phyloP scores from a whole-genome alignment of 2,888 invertebrate species.

The Taphrorychus bicolor region DNA sequence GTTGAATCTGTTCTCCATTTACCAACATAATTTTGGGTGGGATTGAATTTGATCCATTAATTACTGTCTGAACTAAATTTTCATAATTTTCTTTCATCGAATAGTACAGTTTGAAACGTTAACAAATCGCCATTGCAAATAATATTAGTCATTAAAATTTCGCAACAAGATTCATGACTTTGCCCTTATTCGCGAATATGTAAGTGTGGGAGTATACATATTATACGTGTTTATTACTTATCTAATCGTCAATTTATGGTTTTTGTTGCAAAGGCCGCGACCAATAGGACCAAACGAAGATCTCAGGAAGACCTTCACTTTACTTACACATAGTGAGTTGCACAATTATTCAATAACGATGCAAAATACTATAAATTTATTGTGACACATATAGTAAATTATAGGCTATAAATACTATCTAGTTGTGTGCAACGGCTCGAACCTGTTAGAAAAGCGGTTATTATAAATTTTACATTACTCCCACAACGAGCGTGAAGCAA shows the following conservation, averaged over 20 bases:
- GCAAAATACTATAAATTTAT: constrained; percentile 36
- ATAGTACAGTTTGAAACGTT: no score
- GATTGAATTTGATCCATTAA: no score
- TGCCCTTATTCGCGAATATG: not conserved
- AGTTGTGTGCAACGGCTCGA: constrained; percentile 30
- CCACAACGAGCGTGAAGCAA: constrained; percentile 26
- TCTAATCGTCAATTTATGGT: not conserved
- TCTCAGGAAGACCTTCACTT: constrained; percentile 7
- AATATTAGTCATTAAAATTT: not conserved
- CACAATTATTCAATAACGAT: constrained; percentile 41
- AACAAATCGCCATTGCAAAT: not conserved
- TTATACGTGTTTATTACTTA: not conserved
- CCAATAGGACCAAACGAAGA: not conserved
- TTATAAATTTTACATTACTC: constrained; percentile 40
- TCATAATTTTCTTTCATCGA: no score
- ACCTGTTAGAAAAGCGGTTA: constrained; percentile 38
- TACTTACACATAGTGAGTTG: constrained; percentile 12
- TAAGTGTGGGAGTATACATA: not conserved
- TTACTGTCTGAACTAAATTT: no score
- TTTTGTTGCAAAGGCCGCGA: not conserved
- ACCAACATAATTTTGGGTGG: no score
- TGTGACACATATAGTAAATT: constrained; percentile 41
- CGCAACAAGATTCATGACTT: not conserved
- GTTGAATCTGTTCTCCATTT: no score
- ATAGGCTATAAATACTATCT: constrained; percentile 34